Evolutionary conservation across 1,140 invertebrate species (phyloP).

Genomic region (Anoplophora glabripennis): DNA sequence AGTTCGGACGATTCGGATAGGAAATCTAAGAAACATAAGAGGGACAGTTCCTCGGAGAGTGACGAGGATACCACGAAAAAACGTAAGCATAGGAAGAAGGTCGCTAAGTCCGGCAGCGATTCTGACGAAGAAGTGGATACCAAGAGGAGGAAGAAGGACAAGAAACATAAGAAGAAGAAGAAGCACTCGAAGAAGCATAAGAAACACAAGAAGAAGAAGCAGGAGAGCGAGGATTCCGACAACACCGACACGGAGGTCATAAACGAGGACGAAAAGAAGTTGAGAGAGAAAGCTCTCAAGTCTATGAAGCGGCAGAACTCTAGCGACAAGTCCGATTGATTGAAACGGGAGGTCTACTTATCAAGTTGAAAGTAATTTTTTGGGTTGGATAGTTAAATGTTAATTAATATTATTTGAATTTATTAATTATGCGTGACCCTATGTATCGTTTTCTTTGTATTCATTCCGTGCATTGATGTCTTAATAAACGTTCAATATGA

Average conservation of each 20-base stretch:
- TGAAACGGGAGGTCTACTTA: background rate
- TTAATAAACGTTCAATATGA: conserved; percentile 25
- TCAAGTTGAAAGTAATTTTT: no score
- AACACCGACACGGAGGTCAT: conserved; percentile 59
- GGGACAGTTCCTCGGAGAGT: conserved; percentile 66
- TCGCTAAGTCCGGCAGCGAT: conserved; percentile 42
- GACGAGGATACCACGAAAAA: conserved; percentile 51
- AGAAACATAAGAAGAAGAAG: conserved; percentile 69
- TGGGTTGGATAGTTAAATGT: no score
- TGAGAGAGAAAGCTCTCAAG: conserved; percentile 80
- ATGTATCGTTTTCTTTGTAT: conserved; percentile 25
- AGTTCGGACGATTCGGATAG: conserved; percentile 49
- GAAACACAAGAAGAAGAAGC: conserved; percentile 66
- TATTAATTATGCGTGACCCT: conserved; percentile 16
- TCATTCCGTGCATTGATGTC: conserved; percentile 28
- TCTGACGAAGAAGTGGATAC: conserved; percentile 66
- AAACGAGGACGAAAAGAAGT: conserved; percentile 81
- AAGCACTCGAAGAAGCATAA: conserved; percentile 66
- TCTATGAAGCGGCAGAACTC: conserved; percentile 62
- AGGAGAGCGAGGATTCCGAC: conserved; percentile 60
- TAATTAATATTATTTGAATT: no score
- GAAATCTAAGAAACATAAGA: conserved; percentile 63
- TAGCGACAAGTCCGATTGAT: conserved; percentile 47
- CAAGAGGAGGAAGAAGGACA: conserved; percentile 68
- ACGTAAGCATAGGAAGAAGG: conserved; percentile 42